Evolutionary conservation across 2,888 invertebrate genomes (phyloP).

Genomic region (Oconnorella tubifera): DNA sequence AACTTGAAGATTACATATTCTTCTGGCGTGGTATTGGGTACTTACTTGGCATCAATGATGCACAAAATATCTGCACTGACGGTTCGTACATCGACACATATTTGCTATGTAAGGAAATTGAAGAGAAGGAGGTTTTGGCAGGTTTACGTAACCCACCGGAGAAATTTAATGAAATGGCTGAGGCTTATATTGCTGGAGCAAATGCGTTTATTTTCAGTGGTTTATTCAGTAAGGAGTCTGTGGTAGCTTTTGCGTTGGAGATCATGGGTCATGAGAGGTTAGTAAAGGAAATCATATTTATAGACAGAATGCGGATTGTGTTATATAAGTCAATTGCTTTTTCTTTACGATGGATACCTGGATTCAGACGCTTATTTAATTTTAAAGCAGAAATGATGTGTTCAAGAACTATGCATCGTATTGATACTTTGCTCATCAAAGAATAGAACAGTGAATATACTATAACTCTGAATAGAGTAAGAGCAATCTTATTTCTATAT

Average conservation of each 20-base stretch:
- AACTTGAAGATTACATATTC: slow-evolving; percentile 74
- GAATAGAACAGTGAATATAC: no score
- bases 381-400: no score
- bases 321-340: background rate
- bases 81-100: slow-evolving; percentile 37
- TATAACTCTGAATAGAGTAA: no score
- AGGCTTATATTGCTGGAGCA: slow-evolving; percentile 42
- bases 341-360: slow-evolving; percentile 14
- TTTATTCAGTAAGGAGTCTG: slow-evolving; percentile 33
- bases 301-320: background rate
- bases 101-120: slow-evolving; percentile 42
- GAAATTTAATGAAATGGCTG: slow-evolving; percentile 42
- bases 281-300: background rate
- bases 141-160: slow-evolving; percentile 40
- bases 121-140: slow-evolving; percentile 39
- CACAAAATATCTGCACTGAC: slow-evolving; percentile 43
- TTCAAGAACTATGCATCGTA: no score
- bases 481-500: no score
- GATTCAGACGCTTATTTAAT: slow-evolving; percentile 16
- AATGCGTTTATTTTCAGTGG: slow-evolving; percentile 26
- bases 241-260: slow-evolving; percentile 33
- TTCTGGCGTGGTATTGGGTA: slow-evolving; percentile 80
- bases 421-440: no score
- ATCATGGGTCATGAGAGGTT: slow-evolving; percentile 7
- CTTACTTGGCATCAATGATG: slow-evolving; percentile 76